Percentiles rank a stretch among this genome's conserved stretches.
Evolutionary conservation across 2,888 invertebrate genomes (phyloP).

Genomic region (Philhelius pedissequus): DNA sequence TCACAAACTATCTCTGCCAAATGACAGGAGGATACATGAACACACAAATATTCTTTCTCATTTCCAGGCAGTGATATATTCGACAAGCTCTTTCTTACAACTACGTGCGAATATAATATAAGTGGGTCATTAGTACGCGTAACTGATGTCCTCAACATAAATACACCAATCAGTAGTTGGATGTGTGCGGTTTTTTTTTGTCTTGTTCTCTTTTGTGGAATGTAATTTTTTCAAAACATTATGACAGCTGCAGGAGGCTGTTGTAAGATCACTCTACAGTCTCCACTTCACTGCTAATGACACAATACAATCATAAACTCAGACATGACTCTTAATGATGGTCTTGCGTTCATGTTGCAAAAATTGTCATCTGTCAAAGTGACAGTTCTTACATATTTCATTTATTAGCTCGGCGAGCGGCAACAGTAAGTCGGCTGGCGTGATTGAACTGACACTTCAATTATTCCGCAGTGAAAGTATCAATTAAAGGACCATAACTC

Average conservation of each 20-base stretch:
- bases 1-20: slow-evolving; percentile 4
- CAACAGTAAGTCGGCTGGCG: background rate
- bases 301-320: slow-evolving; percentile 35
- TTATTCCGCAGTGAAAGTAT: slow-evolving; percentile 50
- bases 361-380: slow-evolving; percentile 38
- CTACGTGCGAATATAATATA: slow-evolving; percentile 21
- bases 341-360: slow-evolving; percentile 14
- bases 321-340: slow-evolving; percentile 30
- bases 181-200: background rate
- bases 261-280: slow-evolving; percentile 6
- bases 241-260: slow-evolving; percentile 57
- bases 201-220: background rate
- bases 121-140: slow-evolving; percentile 60
- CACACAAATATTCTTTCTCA: background rate
- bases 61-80: slow-evolving; percentile 24
- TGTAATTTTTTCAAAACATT: slow-evolving; percentile 48
- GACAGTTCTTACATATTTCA: slow-evolving; percentile 41
- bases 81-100: slow-evolving; percentile 27
- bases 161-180: slow-evolving; percentile 15
- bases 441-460: slow-evolving; percentile 27
- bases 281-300: slow-evolving; percentile 5
- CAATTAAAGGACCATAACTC: slow-evolving; percentile 58
- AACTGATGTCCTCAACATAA: slow-evolving; percentile 22
- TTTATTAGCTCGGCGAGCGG: slow-evolving; percentile 23
- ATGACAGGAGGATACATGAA: slow-evolving; percentile 48